phyloP scores from a whole-genome alignment of 2,113 vertebrate species.

The Callipepla californica region DNA sequence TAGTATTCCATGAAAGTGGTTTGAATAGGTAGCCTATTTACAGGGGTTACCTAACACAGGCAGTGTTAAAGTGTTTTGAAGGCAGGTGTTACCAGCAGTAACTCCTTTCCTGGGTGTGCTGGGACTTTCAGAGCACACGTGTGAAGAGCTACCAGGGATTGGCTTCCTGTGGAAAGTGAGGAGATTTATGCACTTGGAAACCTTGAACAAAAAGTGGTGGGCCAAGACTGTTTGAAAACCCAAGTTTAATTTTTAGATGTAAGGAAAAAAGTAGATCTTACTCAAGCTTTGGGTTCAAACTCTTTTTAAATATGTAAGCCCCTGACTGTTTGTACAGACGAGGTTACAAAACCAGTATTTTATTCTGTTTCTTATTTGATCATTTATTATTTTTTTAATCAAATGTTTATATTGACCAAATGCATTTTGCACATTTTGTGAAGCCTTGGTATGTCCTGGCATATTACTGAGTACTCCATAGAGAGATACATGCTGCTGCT shows the following conservation, averaged over 20 bases:
- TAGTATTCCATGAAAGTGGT: slow-evolving; percentile 67
- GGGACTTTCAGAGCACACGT: slow-evolving; percentile 69
- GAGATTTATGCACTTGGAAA: slow-evolving; percentile 77
- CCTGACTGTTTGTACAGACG: slow-evolving; percentile 80
- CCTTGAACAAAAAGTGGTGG: slow-evolving; percentile 80
- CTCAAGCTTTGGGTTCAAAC: slow-evolving; percentile 83
- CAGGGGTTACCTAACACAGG: slow-evolving; percentile 63
- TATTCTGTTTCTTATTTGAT: slow-evolving; percentile 77
- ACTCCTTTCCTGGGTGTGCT: slow-evolving; percentile 61
- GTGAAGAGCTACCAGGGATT: slow-evolving; percentile 47
- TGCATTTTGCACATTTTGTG: slow-evolving; percentile 96
- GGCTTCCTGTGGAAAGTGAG: slow-evolving; percentile 63
- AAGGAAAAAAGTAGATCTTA: slow-evolving; percentile 72
- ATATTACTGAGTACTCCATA: slow-evolving; percentile 84
- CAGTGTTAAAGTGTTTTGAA: slow-evolving; percentile 62
- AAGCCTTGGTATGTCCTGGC: slow-evolving; percentile 89
- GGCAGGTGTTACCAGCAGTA: slow-evolving; percentile 81
- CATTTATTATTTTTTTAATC: slow-evolving; percentile 71
- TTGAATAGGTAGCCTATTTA: slow-evolving; percentile 74
- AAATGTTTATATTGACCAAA: slow-evolving; percentile 92
- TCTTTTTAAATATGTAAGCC: slow-evolving; percentile 82
- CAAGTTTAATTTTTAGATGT: slow-evolving; percentile 76
- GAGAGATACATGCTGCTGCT: slow-evolving; percentile 78
- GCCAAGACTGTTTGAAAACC: slow-evolving; percentile 80
- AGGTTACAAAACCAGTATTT: slow-evolving; percentile 84